Evolutionary conservation across 2,888 invertebrate species (phyloP).

Genomic region (Diplolepis rosae): DNA sequence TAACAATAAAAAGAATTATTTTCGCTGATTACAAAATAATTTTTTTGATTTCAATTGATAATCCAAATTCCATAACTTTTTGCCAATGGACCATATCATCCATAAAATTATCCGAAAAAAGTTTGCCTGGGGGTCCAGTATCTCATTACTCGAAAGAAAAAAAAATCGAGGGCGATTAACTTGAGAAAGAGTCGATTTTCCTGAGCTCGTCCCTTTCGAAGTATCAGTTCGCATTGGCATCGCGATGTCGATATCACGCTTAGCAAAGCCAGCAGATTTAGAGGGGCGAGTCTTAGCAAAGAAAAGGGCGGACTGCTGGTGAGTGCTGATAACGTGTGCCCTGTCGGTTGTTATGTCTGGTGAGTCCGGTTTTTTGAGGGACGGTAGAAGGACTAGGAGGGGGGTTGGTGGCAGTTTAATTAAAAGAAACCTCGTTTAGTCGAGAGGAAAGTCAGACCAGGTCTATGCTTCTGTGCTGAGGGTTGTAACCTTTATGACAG

Average conservation of each 20-base stretch:
- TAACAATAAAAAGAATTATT: too few species aligned
- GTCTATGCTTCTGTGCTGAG: slow-evolving; percentile 53
- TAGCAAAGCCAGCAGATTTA: slow-evolving; percentile 51
- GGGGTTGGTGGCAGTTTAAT: slow-evolving; percentile 66
- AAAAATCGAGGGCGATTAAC: slow-evolving; percentile 30
- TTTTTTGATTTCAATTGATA: too few species aligned
- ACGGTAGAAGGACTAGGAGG: slow-evolving; percentile 41
- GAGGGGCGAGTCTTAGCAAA: slow-evolving; percentile 33
- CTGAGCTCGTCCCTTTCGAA: slow-evolving; percentile 50
- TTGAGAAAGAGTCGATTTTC: slow-evolving; percentile 44
- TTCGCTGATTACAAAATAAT: too few species aligned
- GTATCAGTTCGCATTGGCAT: slow-evolving; percentile 53
- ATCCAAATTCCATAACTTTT: too few species aligned
- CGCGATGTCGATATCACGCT: slow-evolving; percentile 58
- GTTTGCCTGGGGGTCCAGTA: slow-evolving; percentile 23
- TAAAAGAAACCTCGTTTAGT: slow-evolving; percentile 70
- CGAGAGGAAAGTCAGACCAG: slow-evolving; percentile 54
- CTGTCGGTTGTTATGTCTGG: slow-evolving; percentile 68
- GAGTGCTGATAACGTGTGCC: slow-evolving; percentile 70
- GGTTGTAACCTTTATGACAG: slow-evolving; percentile 58
- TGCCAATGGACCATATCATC: neutral
- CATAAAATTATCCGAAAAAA: slow-evolving; percentile 6
- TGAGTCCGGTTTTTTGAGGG: slow-evolving; percentile 57
- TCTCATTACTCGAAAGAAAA: slow-evolving; percentile 24
- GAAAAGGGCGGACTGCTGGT: slow-evolving; percentile 59